phyloP scores from a whole-genome alignment of 37 sponge, comb jelly and placozoan genomes.

The Petrosia ficiformis region DNA sequence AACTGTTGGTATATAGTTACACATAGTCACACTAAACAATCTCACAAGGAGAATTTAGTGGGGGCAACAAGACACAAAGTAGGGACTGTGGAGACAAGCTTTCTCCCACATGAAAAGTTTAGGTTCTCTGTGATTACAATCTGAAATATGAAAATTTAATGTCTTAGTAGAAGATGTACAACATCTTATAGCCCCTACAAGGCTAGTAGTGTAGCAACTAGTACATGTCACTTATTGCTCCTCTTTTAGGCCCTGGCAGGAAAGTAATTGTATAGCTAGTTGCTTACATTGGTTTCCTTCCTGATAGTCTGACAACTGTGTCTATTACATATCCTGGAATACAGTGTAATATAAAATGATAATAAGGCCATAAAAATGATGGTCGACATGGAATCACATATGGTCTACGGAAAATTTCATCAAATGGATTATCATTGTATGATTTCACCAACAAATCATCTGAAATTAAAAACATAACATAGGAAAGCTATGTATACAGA shows the following conservation, averaged over 20 bases:
- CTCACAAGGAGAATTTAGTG: too few species aligned
- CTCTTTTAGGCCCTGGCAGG: conserved; percentile 2
- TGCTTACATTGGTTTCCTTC: conserved; percentile 71
- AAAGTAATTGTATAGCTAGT: conserved; percentile 48
- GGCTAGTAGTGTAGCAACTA: too few species aligned
- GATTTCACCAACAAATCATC: conserved; percentile 27
- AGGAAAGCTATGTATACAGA: not conserved
- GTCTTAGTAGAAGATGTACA: too few species aligned
- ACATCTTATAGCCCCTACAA: too few species aligned
- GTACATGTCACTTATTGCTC: too few species aligned
- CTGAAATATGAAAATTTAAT: too few species aligned
- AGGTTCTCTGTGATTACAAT: too few species aligned
- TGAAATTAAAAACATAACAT: conserved; percentile 5
- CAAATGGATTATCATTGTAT: conserved; percentile 47
- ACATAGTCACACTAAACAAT: too few species aligned
- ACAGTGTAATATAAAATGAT: conserved; percentile 58
- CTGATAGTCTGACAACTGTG: conserved; percentile 35
- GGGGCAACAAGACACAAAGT: too few species aligned
- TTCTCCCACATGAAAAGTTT: too few species aligned
- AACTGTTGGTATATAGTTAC: too few species aligned
- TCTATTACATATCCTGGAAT: conserved; percentile 77
- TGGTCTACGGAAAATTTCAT: conserved; percentile 63
- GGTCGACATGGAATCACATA: conserved; percentile 29
- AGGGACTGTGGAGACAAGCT: too few species aligned
- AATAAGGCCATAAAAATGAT: conserved; percentile 39